Evolutionary conservation across 2,113 vertebrate genomes (phyloP).

Genomic region (Mixornis gularis): DNA sequence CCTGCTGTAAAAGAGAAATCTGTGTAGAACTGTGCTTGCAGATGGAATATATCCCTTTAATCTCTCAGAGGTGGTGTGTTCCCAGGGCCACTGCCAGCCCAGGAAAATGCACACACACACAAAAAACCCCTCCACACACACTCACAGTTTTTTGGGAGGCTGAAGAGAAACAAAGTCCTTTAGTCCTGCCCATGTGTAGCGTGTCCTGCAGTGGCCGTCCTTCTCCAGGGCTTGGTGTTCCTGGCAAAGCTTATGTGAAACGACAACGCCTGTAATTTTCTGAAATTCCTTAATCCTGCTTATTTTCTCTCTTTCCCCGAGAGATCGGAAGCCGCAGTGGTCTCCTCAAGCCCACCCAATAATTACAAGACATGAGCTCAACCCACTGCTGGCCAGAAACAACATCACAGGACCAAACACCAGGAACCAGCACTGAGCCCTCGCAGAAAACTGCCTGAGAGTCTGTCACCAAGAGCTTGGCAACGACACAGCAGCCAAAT

Average conservation of each 20-base stretch:
- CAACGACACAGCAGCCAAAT: background rate
- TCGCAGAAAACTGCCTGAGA: background rate
- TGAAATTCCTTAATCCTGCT: constrained; percentile 61
- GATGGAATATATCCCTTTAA: background rate
- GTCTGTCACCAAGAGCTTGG: background rate
- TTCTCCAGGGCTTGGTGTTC: background rate
- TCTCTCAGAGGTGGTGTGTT: background rate
- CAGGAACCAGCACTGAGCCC: background rate
- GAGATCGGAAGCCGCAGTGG: constrained; percentile 37
- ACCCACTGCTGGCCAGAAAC: constrained; percentile 25
- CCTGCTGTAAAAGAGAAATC: background rate
- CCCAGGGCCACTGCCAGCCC: background rate
- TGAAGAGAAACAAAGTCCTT: background rate
- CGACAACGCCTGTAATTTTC: constrained; percentile 41
- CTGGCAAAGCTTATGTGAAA: constrained; percentile 18
- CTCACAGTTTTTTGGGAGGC: background rate
- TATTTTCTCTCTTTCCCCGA: constrained; percentile 57
- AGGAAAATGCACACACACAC: background rate
- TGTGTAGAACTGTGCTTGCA: background rate
- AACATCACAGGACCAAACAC: constrained; percentile 17
- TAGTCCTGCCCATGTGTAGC: background rate
- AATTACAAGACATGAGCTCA: constrained; percentile 61
- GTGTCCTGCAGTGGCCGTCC: background rate
- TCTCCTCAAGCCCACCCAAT: constrained; percentile 44
- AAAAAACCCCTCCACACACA: background rate